Percentiles rank a stretch among this genome's conserved stretches.
Evolutionary conservation across 2,888 invertebrate genomes (phyloP).

Genomic region (Nysson spinosus): DNA sequence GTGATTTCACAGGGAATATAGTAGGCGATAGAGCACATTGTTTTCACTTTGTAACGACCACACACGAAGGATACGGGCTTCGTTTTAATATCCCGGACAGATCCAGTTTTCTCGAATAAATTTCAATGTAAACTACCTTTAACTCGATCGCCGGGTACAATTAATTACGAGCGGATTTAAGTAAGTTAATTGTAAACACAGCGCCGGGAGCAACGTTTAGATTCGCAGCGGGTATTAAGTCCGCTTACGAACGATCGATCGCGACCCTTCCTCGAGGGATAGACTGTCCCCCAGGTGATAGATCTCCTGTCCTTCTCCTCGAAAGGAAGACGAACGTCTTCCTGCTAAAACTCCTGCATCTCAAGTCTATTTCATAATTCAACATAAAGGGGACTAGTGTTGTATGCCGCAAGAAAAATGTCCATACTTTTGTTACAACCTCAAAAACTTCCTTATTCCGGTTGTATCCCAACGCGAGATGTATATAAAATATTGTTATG

Average conservation of each 20-base stretch:
- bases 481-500: no score
- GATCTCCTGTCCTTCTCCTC: slow-evolving; percentile 4
- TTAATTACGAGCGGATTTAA: slow-evolving; percentile 28
- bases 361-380: not conserved
- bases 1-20: slow-evolving; percentile 21
- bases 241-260: slow-evolving; percentile 23
- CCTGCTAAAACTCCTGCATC: not conserved
- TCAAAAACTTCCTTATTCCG: no score
- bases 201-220: slow-evolving; percentile 4
- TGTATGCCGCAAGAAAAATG: no score
- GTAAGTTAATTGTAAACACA: slow-evolving; percentile 25
- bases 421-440: no score
- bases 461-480: no score
- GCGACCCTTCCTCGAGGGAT: slow-evolving; percentile 13
- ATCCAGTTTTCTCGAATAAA: slow-evolving; percentile 21
- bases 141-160: slow-evolving; percentile 1
- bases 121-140: slow-evolving; percentile 7
- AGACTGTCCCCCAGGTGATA: slow-evolving; percentile 4
- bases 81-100: slow-evolving; percentile 22
- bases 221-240: slow-evolving; percentile 1
- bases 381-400: no score
- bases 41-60: slow-evolving; percentile 47
- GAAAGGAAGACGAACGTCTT: not conserved
- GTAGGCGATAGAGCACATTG: slow-evolving; percentile 26
- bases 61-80: slow-evolving; percentile 49